These are phyloP conservation scores for Hiodon tergisus DNA, from an alignment of 2,113 vertebrate genomes.

Conservation along the genomic window DNA sequence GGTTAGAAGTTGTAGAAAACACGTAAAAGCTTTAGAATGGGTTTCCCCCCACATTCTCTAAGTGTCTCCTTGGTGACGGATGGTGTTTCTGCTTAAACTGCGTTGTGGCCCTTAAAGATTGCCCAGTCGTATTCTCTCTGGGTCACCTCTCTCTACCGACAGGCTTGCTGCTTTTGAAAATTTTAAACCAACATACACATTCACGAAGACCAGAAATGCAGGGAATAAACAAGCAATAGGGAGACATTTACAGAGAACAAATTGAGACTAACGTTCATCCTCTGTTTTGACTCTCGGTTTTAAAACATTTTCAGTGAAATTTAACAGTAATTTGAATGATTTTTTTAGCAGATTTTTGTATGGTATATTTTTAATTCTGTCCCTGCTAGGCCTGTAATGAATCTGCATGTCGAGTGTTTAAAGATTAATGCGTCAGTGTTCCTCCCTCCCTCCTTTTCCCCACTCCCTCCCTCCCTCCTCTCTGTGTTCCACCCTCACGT, in stretches of 20 bases:
- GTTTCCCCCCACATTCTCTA: neutral
- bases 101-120: neutral
- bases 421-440: slow-evolving; percentile 48
- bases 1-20: too few species aligned
- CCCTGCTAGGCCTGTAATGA: slow-evolving; percentile 41
- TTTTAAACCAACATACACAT: too few species aligned
- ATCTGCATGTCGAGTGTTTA: slow-evolving; percentile 55
- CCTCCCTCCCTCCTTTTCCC: slow-evolving; percentile 21
- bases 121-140: too few species aligned
- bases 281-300: too few species aligned
- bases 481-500: slow-evolving; percentile 46
- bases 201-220: too few species aligned
- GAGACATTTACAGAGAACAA: too few species aligned
- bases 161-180: too few species aligned
- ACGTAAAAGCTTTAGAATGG: neutral
- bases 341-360: slow-evolving; percentile 18
- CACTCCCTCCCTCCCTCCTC: slow-evolving; percentile 23
- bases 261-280: too few species aligned
- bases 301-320: slow-evolving; percentile 27
- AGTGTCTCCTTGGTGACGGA: neutral
- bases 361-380: slow-evolving; percentile 41
- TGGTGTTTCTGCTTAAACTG: neutral
- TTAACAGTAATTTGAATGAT: slow-evolving; percentile 26
- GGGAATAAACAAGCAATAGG: too few species aligned
- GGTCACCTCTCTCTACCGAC: too few species aligned